Conservation (phyloP, 2,113 vertebrate species). For the Cololabis saira region DNA sequence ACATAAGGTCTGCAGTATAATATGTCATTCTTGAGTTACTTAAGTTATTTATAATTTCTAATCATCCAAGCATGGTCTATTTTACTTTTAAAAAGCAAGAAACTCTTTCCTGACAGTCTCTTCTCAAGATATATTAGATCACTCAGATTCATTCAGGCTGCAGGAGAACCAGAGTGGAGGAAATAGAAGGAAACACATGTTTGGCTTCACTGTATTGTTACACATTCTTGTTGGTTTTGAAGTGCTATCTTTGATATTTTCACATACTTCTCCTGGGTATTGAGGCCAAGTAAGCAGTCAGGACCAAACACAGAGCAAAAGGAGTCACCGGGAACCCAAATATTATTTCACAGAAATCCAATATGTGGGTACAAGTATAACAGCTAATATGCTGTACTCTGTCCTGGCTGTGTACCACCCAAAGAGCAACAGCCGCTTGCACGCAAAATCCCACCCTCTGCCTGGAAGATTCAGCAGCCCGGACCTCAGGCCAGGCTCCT, state of each 20-base stretch:
- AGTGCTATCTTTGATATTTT: conserved; percentile 60
- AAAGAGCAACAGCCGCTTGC: conserved; percentile 49
- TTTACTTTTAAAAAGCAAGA: conserved; percentile 42
- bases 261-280: conserved; percentile 55
- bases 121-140: conserved; percentile 47
- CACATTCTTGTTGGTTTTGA: conserved; percentile 57
- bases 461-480: conserved; percentile 58
- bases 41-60: conserved; percentile 38
- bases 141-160: conserved; percentile 46
- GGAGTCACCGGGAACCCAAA: conserved; percentile 68
- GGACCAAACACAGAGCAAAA: conserved; percentile 47
- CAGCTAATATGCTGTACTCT: conserved; percentile 70
- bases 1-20: neutral
- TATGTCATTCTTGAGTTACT: conserved; percentile 27
- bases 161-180: conserved; percentile 24
- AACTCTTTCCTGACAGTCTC: conserved; percentile 17
- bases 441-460: conserved; percentile 51
- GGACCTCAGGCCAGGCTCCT: conserved; percentile 43
- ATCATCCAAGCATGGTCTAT: conserved; percentile 35
- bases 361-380: conserved; percentile 72
- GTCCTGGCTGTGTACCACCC: conserved; percentile 67
- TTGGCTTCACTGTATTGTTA: conserved; percentile 56
- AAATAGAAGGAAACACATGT: conserved; percentile 46
- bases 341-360: conserved; percentile 77
- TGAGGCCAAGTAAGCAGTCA: conserved; percentile 47